phyloP scores from a whole-genome alignment of 2,113 vertebrate species.

The Cichladusa arquata region DNA sequence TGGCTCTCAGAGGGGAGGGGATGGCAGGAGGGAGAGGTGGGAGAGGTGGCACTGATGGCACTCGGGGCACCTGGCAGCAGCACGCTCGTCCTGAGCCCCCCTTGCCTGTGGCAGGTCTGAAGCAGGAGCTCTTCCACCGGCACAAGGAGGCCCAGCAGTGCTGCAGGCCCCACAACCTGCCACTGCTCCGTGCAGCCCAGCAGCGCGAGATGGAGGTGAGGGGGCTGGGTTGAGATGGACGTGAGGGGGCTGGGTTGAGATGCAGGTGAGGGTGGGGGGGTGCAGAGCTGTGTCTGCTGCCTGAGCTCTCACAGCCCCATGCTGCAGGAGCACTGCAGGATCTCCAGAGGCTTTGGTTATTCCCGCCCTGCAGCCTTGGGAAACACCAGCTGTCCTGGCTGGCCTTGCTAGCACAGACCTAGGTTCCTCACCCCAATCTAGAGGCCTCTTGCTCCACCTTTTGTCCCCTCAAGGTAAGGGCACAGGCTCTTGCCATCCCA shows the following conservation, averaged over 20 bases:
- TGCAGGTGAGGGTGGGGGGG: too few relatives aligned
- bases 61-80: rapidly evolving
- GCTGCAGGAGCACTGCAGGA: background rate
- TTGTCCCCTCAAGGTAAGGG: rapidly evolving
- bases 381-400: background rate
- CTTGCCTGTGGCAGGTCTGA: constrained; percentile 71
- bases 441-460: background rate
- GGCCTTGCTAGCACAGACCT: background rate
- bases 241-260: too few relatives aligned
- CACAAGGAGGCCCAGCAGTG: constrained; percentile 88
- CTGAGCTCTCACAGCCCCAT: background rate
- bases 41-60: background rate
- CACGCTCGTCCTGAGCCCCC: background rate
- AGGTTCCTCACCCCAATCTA: background rate
- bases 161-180: constrained; percentile 90
- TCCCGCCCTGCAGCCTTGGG: rapidly evolving
- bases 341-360: background rate
- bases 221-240: background rate
- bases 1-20: too few relatives aligned
- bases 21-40: background rate
- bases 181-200: constrained; percentile 84
- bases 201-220: constrained; percentile 86
- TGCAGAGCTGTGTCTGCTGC: background rate
- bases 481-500: background rate
- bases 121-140: constrained; percentile 86